Percentiles rank a stretch among this genome's conserved stretches.
Evolutionary conservation across 2,888 invertebrate genomes (phyloP).

Genomic region (Salticus scenicus): DNA sequence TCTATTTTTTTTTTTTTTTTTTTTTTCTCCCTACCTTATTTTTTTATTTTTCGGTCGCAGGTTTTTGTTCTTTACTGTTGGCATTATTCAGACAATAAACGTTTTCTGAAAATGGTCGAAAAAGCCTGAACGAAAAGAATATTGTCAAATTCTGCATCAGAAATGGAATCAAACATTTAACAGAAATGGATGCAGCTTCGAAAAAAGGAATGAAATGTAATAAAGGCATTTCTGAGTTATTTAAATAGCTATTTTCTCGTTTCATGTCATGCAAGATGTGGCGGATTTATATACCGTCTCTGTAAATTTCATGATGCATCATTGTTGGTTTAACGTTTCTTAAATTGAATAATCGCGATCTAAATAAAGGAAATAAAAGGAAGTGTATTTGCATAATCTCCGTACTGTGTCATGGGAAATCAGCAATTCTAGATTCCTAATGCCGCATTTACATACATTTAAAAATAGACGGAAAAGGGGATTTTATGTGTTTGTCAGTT

Average conservation of each 20-base stretch:
- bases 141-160: constrained; percentile 11
- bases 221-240: background rate
- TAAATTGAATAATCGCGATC: background rate
- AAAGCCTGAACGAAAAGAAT: background rate
- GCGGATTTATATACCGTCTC: background rate
- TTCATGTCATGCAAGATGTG: background rate
- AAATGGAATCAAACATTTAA: constrained; percentile 6
- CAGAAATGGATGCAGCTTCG: background rate
- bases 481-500: too few relatives aligned
- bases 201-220: background rate
- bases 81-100: background rate
- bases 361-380: background rate
- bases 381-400: background rate
- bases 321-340: background rate
- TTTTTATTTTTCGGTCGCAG: background rate
- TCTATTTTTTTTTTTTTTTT: background rate
- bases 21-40: too few relatives aligned
- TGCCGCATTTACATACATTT: background rate
- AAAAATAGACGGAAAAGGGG: too few relatives aligned
- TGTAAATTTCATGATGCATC: background rate
- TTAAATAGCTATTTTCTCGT: constrained; percentile 2
- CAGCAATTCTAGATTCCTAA: background rate
- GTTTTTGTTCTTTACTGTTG: background rate
- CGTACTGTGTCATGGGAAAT: background rate
- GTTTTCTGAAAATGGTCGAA: background rate